Evolutionary conservation across 2,888 invertebrate species (phyloP).

Genomic region (Cyaniris semiargus): DNA sequence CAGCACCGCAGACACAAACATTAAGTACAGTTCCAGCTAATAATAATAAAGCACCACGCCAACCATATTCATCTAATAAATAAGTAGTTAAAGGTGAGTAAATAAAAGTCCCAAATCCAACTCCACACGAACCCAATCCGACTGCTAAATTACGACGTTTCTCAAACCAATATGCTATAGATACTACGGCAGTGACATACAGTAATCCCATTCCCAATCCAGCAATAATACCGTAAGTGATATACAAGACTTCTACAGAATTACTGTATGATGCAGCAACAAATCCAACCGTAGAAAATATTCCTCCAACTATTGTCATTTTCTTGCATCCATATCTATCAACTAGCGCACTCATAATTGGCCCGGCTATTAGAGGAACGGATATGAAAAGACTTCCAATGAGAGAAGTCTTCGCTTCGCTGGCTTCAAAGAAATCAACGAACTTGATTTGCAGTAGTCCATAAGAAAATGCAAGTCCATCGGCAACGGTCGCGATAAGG

Average conservation of each 20-base stretch:
- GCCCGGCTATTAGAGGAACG: slow-evolving; percentile 91
- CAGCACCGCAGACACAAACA: slow-evolving; percentile 91
- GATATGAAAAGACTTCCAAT: slow-evolving; percentile 94
- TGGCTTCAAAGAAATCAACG: slow-evolving; percentile 86
- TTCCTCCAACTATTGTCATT: slow-evolving; percentile 87
- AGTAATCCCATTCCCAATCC: slow-evolving; percentile 91
- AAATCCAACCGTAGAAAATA: slow-evolving; percentile 88
- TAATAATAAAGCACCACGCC: slow-evolving; percentile 89
- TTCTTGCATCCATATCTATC: slow-evolving; percentile 90
- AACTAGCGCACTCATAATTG: slow-evolving; percentile 90
- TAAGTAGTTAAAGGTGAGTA: slow-evolving; percentile 91
- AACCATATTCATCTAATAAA: slow-evolving; percentile 87
- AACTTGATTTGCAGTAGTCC: slow-evolving; percentile 92
- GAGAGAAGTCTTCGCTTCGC: slow-evolving; percentile 91
- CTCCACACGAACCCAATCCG: slow-evolving; percentile 92
- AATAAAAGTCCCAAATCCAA: slow-evolving; percentile 93
- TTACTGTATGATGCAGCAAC: slow-evolving; percentile 85
- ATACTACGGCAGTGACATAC: slow-evolving; percentile 94
- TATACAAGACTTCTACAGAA: slow-evolving; percentile 87
- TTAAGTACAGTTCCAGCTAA: slow-evolving; percentile 92
- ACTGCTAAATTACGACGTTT: slow-evolving; percentile 92
- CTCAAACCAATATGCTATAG: slow-evolving; percentile 96
- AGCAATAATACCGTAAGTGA: slow-evolving; percentile 92
- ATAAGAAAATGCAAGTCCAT: slow-evolving; percentile 96
- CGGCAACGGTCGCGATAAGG: slow-evolving; percentile 92